A percentile compares a stretch with the other conserved stretches of the same genome.
Conservation (phyloP, 2,113 vertebrate genomes). For the Chaenocephalus aceratus region DNA sequence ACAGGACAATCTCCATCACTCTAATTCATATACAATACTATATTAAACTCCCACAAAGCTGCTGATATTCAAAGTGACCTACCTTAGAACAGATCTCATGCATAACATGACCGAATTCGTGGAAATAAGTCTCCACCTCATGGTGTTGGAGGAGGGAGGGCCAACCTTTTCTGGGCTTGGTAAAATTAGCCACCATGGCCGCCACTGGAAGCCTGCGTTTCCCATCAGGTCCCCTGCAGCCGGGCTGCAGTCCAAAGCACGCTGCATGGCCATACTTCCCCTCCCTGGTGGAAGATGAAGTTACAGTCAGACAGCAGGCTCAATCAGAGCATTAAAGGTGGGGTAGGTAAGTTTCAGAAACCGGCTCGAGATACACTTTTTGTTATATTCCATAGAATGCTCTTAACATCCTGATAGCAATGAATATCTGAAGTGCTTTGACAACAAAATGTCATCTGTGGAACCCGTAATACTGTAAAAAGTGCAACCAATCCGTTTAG, state of each 20-base stretch:
- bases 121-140: constrained; percentile 97
- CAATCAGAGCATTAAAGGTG: neutral
- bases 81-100: constrained; percentile 97
- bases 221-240: constrained; percentile 89
- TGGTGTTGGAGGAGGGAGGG: constrained; percentile 96
- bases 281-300: constrained; percentile 83
- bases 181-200: constrained; percentile 97
- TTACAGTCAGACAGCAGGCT: neutral
- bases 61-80: constrained; percentile 55
- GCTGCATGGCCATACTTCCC: constrained; percentile 95
- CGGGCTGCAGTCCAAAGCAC: constrained; percentile 92
- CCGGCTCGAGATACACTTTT: too few relatives aligned
- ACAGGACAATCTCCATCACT: neutral
- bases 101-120: constrained; percentile 97
- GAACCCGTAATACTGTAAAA: too few relatives aligned
- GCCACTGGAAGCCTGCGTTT: constrained; percentile 90
- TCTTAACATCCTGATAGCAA: too few relatives aligned
- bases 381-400: too few relatives aligned
- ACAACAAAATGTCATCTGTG: too few relatives aligned
- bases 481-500: too few relatives aligned
- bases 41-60: neutral
- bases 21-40: neutral
- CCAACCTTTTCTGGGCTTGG: constrained; percentile 85
- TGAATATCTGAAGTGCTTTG: too few relatives aligned
- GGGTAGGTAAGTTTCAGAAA: too few relatives aligned